Evolutionary conservation across 2,113 vertebrate genomes (phyloP).

Genomic region (Spilogale gracilis): DNA sequence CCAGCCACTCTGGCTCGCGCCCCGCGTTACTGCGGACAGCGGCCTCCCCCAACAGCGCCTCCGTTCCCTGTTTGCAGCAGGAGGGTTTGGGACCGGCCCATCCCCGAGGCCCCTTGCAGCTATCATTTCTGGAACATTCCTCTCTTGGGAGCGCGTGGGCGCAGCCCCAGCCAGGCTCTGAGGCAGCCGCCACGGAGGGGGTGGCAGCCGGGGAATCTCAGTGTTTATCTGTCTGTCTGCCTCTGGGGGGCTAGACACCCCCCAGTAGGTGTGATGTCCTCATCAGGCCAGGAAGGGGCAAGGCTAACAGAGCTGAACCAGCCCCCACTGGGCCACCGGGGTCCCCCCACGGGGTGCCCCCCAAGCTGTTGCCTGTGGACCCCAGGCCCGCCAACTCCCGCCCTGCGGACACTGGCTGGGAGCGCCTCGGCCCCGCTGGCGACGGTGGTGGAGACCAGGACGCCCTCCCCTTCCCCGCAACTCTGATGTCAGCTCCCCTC

Average conservation of each 20-base stretch:
- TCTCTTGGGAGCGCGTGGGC: not conserved
- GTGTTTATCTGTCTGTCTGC: not conserved
- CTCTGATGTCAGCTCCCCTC: fast-evolving
- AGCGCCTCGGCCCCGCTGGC: fast-evolving
- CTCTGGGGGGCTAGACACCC: not conserved
- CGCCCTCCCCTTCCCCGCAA: fast-evolving
- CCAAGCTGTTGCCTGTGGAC: fast-evolving
- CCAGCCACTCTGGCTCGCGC: not conserved
- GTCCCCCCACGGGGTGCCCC: not conserved
- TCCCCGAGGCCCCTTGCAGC: not conserved
- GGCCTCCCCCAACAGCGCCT: fast-evolving
- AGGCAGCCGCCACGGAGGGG: not conserved
- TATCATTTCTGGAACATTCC: not conserved
- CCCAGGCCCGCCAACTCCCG: fast-evolving
- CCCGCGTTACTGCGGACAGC: not conserved
- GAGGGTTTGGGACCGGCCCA: not conserved
- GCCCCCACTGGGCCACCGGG: not conserved
- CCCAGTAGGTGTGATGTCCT: fast-evolving
- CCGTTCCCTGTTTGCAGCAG: not conserved
- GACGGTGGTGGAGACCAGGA: not conserved
- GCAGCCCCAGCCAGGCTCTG: not conserved
- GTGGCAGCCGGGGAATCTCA: fast-evolving
- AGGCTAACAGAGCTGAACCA: not conserved
- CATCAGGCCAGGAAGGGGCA: not conserved
- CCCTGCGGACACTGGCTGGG: not conserved